Base-by-base conservation (phyloP, 30 jellyfish, hydroid and myxozoan species). In the Catostylus mosaicus region DNA sequence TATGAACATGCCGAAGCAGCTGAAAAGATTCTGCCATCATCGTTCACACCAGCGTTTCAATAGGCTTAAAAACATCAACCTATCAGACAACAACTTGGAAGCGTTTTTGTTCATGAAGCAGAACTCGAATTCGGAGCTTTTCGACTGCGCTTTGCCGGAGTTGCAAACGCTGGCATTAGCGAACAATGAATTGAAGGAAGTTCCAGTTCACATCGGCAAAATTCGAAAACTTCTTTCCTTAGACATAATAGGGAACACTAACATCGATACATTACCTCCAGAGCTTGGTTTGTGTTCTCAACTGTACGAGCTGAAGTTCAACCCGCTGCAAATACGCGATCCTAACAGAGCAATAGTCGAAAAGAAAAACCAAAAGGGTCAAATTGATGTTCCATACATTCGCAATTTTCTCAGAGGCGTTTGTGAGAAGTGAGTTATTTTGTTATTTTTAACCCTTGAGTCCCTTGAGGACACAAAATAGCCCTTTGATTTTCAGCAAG, bases 351-450 rank as follows among this genome's bases (percentile, higher is more conserved):
- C 80, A 3, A 69, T 86, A 24, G 33, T 83, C 34, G 97, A 93
- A 24, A 77, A 83, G 52, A 75, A 69, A 45, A 63, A 67, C 26
- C 78, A 26, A 24, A 67, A 75, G 26, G 96, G 91, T 4, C 83
- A 69, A 20, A 63, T 72, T 24, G 96, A 90, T 31, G 87, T 84
- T 19, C 82, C 76, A 68, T 57, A 77, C 46, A 68, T 93, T 67
- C 89, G 90, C 34, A 86, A 88, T 18, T 84, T 77, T 47, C 90
- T 93, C 60, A 93, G 82, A 52, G 83, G 96, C 35, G 90, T 93
- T 30, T 95, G 88, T 52, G 96, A 93, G 36, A 80, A 82, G 98
- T 93, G 68, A 37, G 98, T 87, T 32, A n/a, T n/a, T n/a, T n/a
- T n/a, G n/a, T n/a, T n/a, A n/a, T n/a, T n/a, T n/a, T n/a, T n/a